Base-by-base conservation (phyloP, 2,113 vertebrate species). In the Halichoeres trimaculatus region DNA sequence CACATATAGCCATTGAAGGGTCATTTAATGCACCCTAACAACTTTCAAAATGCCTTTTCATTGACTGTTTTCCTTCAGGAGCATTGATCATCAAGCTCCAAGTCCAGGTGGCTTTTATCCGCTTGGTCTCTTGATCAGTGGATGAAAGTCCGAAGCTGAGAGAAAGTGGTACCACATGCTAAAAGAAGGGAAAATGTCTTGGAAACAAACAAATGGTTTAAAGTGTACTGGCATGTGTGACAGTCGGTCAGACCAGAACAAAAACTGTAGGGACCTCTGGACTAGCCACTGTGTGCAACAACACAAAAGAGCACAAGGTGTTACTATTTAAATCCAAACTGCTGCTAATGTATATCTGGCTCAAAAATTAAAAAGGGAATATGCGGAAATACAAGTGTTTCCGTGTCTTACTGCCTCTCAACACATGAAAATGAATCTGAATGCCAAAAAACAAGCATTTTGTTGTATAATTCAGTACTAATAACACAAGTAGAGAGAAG, bases 361-460 rank as follows among this genome's bases (percentile, higher is more conserved):
- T 78, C 79, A 69, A 74, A 79, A 83, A 83, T n/a, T 35, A 88
- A 85, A 91, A 94, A 92, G 90, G 93, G 90, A 93, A 91, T 89
- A 74, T 65, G 30, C 50, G 59, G 68, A 85, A 77, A 85, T 67
- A 62, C 14, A 51, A 67, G 76, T 61, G 60, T 91, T 83, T 85
- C 61, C 45, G 48, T 59, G 79, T 85, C 78, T 88, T 80, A 59
- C 74, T 85, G 86, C 85, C 85, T 93, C 67, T 80, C 59, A 50
- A 76, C 69, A 54, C 47, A 68, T 22, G 13, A 80, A 85, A 81
- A 85, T 86, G 60, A 73, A 81, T 79, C 75, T 84, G 81, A 92
- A 93, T 91, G 92, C 90, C 91, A 93, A 94, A 93, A 92, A 78
- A 76, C 38, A 87, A 84, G 76, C 72, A 53, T 83, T 75, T 79